A percentile compares a stretch with the other conserved stretches of the same genome.
Evolutionary conservation across 1,140 invertebrate genomes (phyloP).

Genomic region (Sycobia sp.): DNA sequence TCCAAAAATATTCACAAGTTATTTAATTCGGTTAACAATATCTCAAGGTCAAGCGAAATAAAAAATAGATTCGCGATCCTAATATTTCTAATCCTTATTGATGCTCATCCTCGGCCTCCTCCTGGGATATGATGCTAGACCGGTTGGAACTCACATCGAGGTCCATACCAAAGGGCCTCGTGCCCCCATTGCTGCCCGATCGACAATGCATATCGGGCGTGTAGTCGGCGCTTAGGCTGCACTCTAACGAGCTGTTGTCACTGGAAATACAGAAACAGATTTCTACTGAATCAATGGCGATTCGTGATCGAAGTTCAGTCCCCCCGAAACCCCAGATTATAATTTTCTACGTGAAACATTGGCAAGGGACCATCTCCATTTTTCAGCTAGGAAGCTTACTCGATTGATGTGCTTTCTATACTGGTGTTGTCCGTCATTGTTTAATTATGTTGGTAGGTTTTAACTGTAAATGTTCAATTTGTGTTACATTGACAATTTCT

Average conservation of each 20-base stretch:
- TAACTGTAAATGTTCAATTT: neutral
- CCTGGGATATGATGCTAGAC: conserved; percentile 64
- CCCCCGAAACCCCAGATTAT: conserved; percentile 19
- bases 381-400: conserved; percentile 18
- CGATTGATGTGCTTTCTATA: no score
- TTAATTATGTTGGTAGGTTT: neutral
- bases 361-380: conserved; percentile 32
- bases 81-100: no score
- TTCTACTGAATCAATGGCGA: conserved; percentile 55
- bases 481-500: neutral
- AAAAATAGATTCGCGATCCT: no score
- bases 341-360: conserved; percentile 21
- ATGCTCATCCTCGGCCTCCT: conserved; percentile 53
- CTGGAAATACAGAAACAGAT: conserved; percentile 62
- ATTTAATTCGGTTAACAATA: no score
- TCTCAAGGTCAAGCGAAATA: no score
- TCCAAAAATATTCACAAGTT: no score
- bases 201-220: conserved; percentile 42
- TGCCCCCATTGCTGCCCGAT: conserved; percentile 24
- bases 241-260: conserved; percentile 63
- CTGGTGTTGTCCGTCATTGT: neutral
- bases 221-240: conserved; percentile 54
- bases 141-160: conserved; percentile 63
- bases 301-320: conserved; percentile 27
- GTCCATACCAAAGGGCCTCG: conserved; percentile 64